These are phyloP conservation scores for Vimba vimba DNA, from an alignment of 2,113 vertebrate species.

Conservation along the genomic window DNA sequence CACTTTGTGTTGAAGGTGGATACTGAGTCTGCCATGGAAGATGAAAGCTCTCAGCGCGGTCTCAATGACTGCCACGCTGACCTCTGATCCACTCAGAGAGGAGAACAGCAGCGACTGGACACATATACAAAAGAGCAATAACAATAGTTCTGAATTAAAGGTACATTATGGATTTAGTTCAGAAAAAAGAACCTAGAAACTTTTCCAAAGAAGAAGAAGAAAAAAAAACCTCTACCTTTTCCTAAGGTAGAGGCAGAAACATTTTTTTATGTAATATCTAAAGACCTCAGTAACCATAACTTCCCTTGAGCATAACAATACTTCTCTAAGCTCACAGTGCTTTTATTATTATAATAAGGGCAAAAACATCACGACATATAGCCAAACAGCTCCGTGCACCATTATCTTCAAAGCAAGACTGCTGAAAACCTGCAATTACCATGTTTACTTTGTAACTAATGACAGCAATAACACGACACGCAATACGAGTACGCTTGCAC, in stretches of 20 bases:
- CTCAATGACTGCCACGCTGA: slow-evolving; percentile 63
- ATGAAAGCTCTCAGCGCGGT: slow-evolving; percentile 81
- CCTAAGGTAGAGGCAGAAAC: neutral
- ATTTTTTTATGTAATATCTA: neutral
- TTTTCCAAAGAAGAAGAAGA: neutral
- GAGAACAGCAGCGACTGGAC: slow-evolving; percentile 76
- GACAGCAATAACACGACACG: neutral
- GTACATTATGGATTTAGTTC: neutral
- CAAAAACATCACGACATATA: neutral
- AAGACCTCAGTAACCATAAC: neutral
- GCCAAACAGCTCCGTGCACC: neutral
- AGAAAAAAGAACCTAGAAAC: neutral
- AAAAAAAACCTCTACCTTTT: neutral
- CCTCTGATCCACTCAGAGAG: slow-evolving; percentile 68
- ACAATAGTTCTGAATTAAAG: slow-evolving; percentile 2
- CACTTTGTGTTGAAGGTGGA: slow-evolving; percentile 89
- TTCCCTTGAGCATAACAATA: neutral
- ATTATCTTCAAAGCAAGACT: neutral
- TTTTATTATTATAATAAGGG: neutral
- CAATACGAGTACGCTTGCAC: neutral
- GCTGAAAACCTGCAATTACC: neutral
- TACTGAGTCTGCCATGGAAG: slow-evolving; percentile 78
- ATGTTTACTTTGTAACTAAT: neutral
- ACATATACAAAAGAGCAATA: slow-evolving; percentile 45
- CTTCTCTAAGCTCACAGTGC: neutral